phyloP scores from a whole-genome alignment of 2,888 invertebrate genomes.

The Cheiracanthium punctorium region DNA sequence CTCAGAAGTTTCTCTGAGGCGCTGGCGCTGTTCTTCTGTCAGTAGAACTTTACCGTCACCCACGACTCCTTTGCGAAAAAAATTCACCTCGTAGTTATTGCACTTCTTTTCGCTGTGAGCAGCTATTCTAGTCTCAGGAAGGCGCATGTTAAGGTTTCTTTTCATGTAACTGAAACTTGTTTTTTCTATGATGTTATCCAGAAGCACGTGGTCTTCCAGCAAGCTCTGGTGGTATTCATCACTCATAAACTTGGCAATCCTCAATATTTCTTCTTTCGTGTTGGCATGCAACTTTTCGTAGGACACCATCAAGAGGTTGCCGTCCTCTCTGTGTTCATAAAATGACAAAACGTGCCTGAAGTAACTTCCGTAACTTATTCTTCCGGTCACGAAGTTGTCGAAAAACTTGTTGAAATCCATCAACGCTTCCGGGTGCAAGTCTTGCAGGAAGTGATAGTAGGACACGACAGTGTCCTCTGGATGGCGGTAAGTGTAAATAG shows the following conservation, averaged over 20 bases:
- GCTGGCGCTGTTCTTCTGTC: background rate
- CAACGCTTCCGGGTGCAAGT: background rate
- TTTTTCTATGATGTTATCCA: constrained; percentile 20
- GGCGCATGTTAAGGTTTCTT: constrained; percentile 5
- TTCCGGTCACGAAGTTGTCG: constrained; percentile 16
- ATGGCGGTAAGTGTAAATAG: constrained; percentile 77
- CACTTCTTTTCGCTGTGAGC: background rate
- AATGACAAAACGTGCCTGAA: constrained; percentile 38
- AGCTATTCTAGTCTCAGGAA: too few relatives aligned
- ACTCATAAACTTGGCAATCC: constrained; percentile 36
- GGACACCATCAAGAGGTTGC: constrained; percentile 35
- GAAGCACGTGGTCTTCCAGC: background rate
- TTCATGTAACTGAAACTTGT: constrained; percentile 45
- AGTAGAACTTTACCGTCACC: constrained; percentile 22
- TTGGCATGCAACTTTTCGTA: constrained; percentile 23
- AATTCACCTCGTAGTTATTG: background rate
- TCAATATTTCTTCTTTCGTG: constrained; percentile 22
- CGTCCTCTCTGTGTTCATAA: constrained; percentile 2
- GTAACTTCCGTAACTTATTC: constrained; percentile 31
- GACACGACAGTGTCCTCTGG: constrained; percentile 77
- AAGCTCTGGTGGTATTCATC: constrained; percentile 19
- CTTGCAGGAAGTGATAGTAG: constrained; percentile 75
- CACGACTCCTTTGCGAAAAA: constrained; percentile 27
- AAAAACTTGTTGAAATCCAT: constrained; percentile 22
- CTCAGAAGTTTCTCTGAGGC: background rate